These are phyloP conservation scores for Galerucella calmariensis DNA, from an alignment of 2,888 invertebrate genomes.

Conservation along the genomic window DNA sequence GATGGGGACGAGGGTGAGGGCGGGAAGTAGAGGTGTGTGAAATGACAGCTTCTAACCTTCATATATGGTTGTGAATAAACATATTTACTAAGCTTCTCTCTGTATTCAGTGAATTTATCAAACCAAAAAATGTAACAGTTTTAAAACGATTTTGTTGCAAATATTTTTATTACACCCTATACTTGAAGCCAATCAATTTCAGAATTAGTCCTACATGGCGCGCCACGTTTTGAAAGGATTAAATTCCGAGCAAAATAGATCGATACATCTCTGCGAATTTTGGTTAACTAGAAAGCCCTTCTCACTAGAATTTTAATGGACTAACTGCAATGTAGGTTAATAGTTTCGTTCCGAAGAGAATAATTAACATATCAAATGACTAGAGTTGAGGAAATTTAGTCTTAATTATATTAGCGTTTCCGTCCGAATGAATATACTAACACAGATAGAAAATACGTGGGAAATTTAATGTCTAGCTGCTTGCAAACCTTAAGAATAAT, in stretches of 20 bases:
- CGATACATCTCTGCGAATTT: conserved; percentile 15
- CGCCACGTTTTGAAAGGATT: conserved; percentile 10
- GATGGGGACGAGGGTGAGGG: no score
- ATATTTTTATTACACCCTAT: no score
- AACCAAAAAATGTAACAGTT: no score
- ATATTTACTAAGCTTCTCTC: no score
- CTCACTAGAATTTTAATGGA: conserved; percentile 20
- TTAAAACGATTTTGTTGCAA: no score
- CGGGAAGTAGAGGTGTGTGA: no score
- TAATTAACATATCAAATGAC: conserved; percentile 22
- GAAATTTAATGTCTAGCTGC: conserved; percentile 5
- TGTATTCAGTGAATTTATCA: no score
- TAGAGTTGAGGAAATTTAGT: conserved; percentile 21
- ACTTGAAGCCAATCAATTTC: conserved; percentile 4
- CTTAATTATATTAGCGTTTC: conserved; percentile 17
- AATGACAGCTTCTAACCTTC: no score
- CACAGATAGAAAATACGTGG: background rate
- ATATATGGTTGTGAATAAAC: no score
- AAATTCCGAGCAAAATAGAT: conserved; percentile 8
- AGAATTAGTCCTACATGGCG: conserved; percentile 3
- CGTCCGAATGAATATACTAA: conserved; percentile 9
- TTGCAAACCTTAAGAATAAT: background rate
- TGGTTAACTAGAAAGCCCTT: conserved; percentile 14
- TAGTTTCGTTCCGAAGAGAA: conserved; percentile 20
- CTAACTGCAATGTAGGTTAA: conserved; percentile 21